A percentile compares a stretch with the other conserved stretches of the same genome.
Conservation (phyloP, 2,113 vertebrate species). For the Alligator sinensis region DNA sequence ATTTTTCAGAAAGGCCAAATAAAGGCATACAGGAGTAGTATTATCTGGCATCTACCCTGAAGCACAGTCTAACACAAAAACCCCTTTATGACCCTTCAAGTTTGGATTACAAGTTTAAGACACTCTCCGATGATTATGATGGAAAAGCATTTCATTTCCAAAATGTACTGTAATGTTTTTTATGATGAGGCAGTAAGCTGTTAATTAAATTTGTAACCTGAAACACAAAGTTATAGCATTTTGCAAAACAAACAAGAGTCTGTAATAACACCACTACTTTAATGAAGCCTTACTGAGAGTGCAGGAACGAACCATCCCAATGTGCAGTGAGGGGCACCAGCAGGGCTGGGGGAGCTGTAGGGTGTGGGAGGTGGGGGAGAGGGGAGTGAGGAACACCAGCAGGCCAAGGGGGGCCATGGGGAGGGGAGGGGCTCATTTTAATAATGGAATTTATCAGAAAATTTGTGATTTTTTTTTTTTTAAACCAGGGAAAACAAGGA, state of each 20-base stretch:
- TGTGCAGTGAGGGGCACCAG: no score
- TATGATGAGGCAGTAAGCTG: not conserved
- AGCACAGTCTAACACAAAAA: not conserved
- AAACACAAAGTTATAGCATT: not conserved
- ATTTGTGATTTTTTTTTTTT: no score
- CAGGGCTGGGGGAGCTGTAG: no score
- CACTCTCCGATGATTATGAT: not conserved
- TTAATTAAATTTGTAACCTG: not conserved
- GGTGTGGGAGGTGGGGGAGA: no score
- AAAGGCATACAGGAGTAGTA: not conserved
- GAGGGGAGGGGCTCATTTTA: no score
- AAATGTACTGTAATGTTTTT: not conserved
- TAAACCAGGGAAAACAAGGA: no score
- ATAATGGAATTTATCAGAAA: no score
- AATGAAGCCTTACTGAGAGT: no score
- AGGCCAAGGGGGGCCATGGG: no score
- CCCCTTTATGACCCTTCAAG: not conserved
- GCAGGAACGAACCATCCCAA: no score
- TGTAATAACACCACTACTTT: not conserved
- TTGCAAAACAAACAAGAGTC: not conserved
- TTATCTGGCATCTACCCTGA: not conserved
- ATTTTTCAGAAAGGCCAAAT: not conserved
- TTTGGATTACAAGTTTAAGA: not conserved
- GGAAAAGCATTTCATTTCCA: not conserved
- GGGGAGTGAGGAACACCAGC: no score